Base-by-base conservation (phyloP, 1,140 invertebrate species). In the Helicoverpa armigera region DNA sequence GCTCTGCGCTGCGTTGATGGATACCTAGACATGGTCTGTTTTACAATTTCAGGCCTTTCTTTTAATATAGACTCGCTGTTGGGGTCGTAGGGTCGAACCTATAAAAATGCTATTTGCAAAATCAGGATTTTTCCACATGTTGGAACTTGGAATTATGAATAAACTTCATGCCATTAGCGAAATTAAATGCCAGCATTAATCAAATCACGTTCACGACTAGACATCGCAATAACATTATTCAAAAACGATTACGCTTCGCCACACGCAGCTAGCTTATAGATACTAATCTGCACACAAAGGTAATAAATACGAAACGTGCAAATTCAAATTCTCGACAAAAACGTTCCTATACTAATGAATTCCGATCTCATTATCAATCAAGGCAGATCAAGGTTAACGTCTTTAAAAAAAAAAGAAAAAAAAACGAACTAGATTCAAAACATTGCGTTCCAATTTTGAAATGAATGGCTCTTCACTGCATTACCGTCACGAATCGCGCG, bases 11-110 rank as follows among this genome's bases (percentile, higher is more conserved):
- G 18, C 29, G 58, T 63, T 61, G 73, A 61, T 43, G 73, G 18
- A 63, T 63, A 63, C 58, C 31, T 48, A 58, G 80, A 86, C 80
- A 82, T 51, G 16, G 70, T 70, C 65, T 54, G 13, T 51, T 72
- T 72, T 53, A 54, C 50, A 12, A 72, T 53, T 2, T 1, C 50
- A 11, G 29, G 31, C 58, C 14, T 14, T 48, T 9, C 43, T 14
- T 67, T 16, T 67, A 18, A 3, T 48, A 50, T 12, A 23, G 13
- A 53, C 48, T 67, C 16, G 18, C n/a, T 56, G 23, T 23, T 9
- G n/a, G n/a, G n/a, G n/a, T n/a, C n/a, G n/a, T n/a, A 43, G 35
- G 1, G 9, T 7, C 35, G 35, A 43, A 7, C 9, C 35, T 43
- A 43, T 9, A 43, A 7, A 43, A 43, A 43, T 43, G 5, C 35